These are phyloP conservation scores for Psilanteris sp. DNA, from an alignment of 1,140 invertebrate genomes.

Conservation along the genomic window DNA sequence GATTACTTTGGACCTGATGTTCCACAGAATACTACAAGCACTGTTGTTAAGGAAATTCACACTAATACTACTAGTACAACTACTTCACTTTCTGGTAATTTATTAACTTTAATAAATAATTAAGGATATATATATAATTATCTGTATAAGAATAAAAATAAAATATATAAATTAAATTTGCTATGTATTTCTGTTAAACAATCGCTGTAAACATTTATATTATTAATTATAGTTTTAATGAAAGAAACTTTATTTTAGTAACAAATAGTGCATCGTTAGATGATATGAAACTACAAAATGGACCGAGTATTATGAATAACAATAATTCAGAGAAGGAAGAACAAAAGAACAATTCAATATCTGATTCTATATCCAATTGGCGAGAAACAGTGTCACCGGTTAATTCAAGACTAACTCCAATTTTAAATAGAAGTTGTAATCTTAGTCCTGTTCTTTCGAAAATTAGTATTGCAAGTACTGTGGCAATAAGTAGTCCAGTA, in stretches of 20 bases:
- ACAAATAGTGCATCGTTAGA: conserved; percentile 74
- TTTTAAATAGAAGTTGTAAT: conserved; percentile 73
- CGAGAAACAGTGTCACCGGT: conserved; percentile 66
- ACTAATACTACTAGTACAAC: conserved; percentile 60
- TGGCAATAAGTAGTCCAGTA: conserved; percentile 66
- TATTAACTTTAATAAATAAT: too few species aligned
- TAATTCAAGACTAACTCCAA: conserved; percentile 76
- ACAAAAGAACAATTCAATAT: conserved; percentile 48
- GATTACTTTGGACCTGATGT: conserved; percentile 81
- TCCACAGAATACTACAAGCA: conserved; percentile 65
- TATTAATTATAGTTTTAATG: too few species aligned
- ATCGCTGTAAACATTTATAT: too few species aligned
- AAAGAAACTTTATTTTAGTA: conserved; percentile 51
- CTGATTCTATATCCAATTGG: conserved; percentile 65
- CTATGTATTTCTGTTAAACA: too few species aligned
- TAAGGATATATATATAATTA: too few species aligned
- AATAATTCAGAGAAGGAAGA: conserved; percentile 63
- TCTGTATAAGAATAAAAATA: too few species aligned
- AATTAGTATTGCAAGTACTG: conserved; percentile 56
- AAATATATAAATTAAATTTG: too few species aligned
- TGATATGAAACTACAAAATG: conserved; percentile 74
- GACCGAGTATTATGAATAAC: conserved; percentile 65
- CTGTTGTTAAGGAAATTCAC: conserved; percentile 72
- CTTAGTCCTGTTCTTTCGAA: conserved; percentile 72
- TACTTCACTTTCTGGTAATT: conserved; percentile 69